Base-by-base conservation (phyloP, 1,140 invertebrate species). In the Lycorma delicatula region DNA sequence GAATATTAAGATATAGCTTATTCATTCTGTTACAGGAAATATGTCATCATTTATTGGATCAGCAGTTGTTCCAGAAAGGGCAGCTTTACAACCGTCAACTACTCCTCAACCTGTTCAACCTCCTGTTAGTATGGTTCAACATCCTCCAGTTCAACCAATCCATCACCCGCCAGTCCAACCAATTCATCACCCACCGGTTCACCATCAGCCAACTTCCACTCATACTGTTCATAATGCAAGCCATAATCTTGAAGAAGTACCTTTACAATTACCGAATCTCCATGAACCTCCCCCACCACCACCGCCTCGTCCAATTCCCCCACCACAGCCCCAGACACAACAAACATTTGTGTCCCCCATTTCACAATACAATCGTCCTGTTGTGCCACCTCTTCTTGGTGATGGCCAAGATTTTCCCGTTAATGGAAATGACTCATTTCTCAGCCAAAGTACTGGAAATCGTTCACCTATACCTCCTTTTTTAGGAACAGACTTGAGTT, bases 401-500 rank as follows among this genome's bases (percentile, higher is more conserved):
- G 52, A 54, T n/a, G n/a, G n/a, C n/a, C n/a, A 20, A 28, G 56
- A 57, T 25, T 57, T 28, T 22, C 56, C 56, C 27, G 22, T 57
- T 7, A 57, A 57, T 27, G 56, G 56, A n/a, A 38, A 38, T 27
- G 36, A 38, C 20, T 28, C 34, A 36, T 49, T 38, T 31, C 41
- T 11, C 47, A 49, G 18, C 20, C 53, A 41, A 25, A 47, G 6
- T 31, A 29, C 20, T 12, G 20, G 29, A 13, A 47, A 56, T 31
- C n/a, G n/a, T n/a, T 26, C 38, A 20, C 38, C 54, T 9, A 25
- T 13, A 13, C 26, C 54, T 25, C 72, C 72, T 3, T 68, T 67
- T 36, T 66, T 74, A 54, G 75, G 71, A 57, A 63, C 67, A 20
- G 48, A 31, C 12, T 57, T 51, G 18, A 51, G 72, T 64, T 75